Percentiles rank a stretch among this genome's conserved stretches.
Evolutionary conservation across 2,888 invertebrate genomes (phyloP).

Genomic region (Conus canariensis): DNA sequence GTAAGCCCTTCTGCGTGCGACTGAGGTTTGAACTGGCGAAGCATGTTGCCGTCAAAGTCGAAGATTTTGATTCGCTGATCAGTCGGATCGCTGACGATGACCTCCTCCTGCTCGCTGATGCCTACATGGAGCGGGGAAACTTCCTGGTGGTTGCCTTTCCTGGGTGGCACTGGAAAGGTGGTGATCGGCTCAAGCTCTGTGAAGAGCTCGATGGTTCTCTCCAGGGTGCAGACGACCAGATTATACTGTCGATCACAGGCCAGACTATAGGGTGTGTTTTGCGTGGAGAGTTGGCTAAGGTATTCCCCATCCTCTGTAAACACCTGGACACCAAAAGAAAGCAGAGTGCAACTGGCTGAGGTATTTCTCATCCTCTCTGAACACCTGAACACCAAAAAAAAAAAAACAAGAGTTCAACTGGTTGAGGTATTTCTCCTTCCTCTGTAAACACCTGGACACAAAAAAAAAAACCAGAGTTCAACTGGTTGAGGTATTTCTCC

Average conservation of each 20-base stretch:
- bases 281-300: slow-evolving; percentile 62
- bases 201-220: slow-evolving; percentile 65
- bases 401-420: too few relatives aligned
- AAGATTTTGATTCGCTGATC: slow-evolving; percentile 63
- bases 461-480: too few relatives aligned
- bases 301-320: slow-evolving; percentile 62
- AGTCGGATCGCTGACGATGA: slow-evolving; percentile 69
- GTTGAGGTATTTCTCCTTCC: too few relatives aligned
- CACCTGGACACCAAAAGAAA: slow-evolving; percentile 35
- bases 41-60: slow-evolving; percentile 62
- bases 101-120: slow-evolving; percentile 64
- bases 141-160: neutral
- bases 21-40: slow-evolving; percentile 65
- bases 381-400: too few relatives aligned
- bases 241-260: slow-evolving; percentile 65
- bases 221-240: slow-evolving; percentile 65
- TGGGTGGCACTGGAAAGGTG: slow-evolving; percentile 5
- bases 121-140: slow-evolving; percentile 56
- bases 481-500: too few relatives aligned
- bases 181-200: slow-evolving; percentile 32
- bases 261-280: slow-evolving; percentile 65
- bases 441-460: too few relatives aligned
- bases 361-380: too few relatives aligned
- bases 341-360: neutral
- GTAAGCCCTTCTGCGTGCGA: slow-evolving; percentile 62